Evolutionary conservation across 2,888 invertebrate genomes (phyloP), one percentile per base, ranked within the genome.

Genomic region (Agriopis aurantiaria): DNA sequence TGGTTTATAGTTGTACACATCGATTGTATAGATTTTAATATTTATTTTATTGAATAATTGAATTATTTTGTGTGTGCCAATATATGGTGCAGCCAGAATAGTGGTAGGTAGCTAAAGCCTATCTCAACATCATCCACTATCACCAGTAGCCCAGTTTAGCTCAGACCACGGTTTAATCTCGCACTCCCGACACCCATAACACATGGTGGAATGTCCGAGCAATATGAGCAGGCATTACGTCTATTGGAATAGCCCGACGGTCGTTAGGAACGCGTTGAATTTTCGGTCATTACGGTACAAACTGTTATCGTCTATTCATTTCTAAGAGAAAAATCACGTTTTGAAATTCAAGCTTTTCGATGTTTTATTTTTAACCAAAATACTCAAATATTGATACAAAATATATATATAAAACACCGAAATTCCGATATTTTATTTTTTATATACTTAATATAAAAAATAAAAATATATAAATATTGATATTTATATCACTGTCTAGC

Each of bases 191-290:
- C 69, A 51, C 64, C 77, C 55, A 78, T 71, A 78, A 78, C 75
- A 79, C 80, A 82, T 80, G 75, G 76, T 73, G 74, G 75, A 79
- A 82, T 80, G 80, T 75, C 72, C 74, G 75, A 77, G 81, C 78
- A 79, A 83, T 83, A 84, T 83, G 80, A 78, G 75, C 79, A 75
- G 75, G 78, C 82, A 85, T 84, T 84, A 85, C 80, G 78, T 80
- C 82, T 82, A 88, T 87, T 86, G 84, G 83, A 85, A 88, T 87
- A 83, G 82, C 79, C 86, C 83, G 86, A 75, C 85, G 81, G 82
- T 86, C 88, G 85, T 89, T 86, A 86, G 76, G 76, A 75, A 57
- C 69, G 73, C 69, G 65, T 57, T 23, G 69, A 75, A 72, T 76
- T 78, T 82, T 81, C 75, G 78, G 78, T 73, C 79, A 78, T 82